Percentiles rank a stretch among this genome's conserved stretches.
These are phyloP conservation scores for Holacanthus passer DNA, from an alignment of 2,113 vertebrate species.

Conservation along the genomic window DNA sequence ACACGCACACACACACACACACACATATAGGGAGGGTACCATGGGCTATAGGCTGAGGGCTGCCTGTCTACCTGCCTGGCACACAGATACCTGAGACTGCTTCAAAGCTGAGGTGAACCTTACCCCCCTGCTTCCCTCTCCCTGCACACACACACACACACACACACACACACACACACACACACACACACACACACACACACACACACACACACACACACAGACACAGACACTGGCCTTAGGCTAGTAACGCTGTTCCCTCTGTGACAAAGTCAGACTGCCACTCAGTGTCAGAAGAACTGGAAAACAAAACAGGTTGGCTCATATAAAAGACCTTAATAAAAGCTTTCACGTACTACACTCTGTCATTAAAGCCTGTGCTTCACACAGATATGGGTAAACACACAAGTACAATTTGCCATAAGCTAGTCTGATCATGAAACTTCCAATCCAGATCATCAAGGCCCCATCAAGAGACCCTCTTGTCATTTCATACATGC, in stretches of 20 bases:
- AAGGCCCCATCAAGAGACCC: background rate
- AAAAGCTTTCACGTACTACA: background rate
- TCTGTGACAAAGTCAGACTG: slow-evolving; percentile 46
- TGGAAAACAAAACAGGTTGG: background rate
- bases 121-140: background rate
- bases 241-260: slow-evolving; percentile 38
- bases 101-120: slow-evolving; percentile 67
- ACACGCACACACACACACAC: slow-evolving; percentile 30
- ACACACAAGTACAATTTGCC: background rate
- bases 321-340: background rate
- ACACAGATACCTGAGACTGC: slow-evolving; percentile 72
- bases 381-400: background rate
- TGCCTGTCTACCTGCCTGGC: slow-evolving; percentile 68
- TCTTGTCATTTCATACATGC: background rate
- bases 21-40: slow-evolving; percentile 17
- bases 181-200: slow-evolving; percentile 1
- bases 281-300: slow-evolving; percentile 41
- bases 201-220: slow-evolving; percentile 15
- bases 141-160: background rate
- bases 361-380: background rate
- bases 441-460: background rate
- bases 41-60: slow-evolving; percentile 57
- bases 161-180: slow-evolving; percentile 11
- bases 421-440: background rate
- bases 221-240: slow-evolving; percentile 15